A percentile compares a stretch with the other conserved stretches of the same genome.
These are phyloP conservation scores for Macaca fascicularis DNA, from an alignment of 2,113 vertebrate species.

Conservation along the genomic window T2T-MFA8v1.1 NC_088391.1:5751501-5752000, in stretches of 20 bases:
- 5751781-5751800: conserved; percentile 54
- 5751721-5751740: conserved; percentile 32
- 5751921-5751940: conserved; percentile 52
- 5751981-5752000: conserved; percentile 59
- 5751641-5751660: conserved; percentile 8
- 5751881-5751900: conserved; percentile 68
- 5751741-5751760: conserved; percentile 70
- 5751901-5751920: conserved; percentile 50
- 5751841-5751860: conserved; percentile 78
- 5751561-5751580: conserved; percentile 38
- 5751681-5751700: neutral
- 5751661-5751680: neutral
- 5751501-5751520: conserved; percentile 30
- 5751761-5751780: conserved; percentile 73
- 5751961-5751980: conserved; percentile 25
- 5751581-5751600: neutral
- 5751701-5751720: conserved; percentile 16
- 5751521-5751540: conserved; percentile 6
- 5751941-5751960: neutral
- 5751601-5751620: conserved; percentile 47
- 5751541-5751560: conserved; percentile 56
- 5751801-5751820: conserved; percentile 73
- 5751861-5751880: conserved; percentile 75
- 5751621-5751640: conserved; percentile 16
- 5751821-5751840: conserved; percentile 81